Base-by-base conservation (phyloP, 2,113 vertebrate genomes). In the Penelope pileata region DNA sequence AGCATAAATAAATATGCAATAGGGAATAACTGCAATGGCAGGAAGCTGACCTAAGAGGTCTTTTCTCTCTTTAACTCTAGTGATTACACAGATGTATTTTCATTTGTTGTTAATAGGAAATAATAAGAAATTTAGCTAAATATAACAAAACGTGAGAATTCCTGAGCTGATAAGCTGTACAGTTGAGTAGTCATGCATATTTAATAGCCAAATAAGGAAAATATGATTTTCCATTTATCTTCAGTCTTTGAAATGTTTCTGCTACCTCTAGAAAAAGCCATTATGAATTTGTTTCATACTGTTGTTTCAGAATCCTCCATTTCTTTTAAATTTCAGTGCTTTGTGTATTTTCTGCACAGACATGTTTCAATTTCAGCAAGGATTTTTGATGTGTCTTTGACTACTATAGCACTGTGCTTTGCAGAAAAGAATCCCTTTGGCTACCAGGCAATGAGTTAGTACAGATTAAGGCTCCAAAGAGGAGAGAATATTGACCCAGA, bases 61-160 rank as follows among this genome's bases (percentile, higher is more conserved):
- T 83, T 88, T 89, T 84, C 68, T 86, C 64, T 93, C 76, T 80
- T 88, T 70, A 75, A 82, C 14, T 78, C 7, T 26, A 48, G 45
- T 70, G 76, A 93, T 90, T 92, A 76, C 64, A 93, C 36, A 93
- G 85, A 95, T 86, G 77, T 11, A 29, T 83, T 94, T 91, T 88
- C 79, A 77, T 93, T 83, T 90, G 45, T 26, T 86, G 67, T 78
- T 83, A 91, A 70, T 62, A 79, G 67, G 62, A 91, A 95, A 89
- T 82, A 54, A 69, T 47, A 72, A 82, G 62, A 83, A 63, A 70
- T 69, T 45, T 73, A 73, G 54, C 72, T 80, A 91, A 91, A 60
- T 1, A 0, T 50, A 89, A 91, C 56, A 45, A 83, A 94, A 93
- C 30, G 48, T 84, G 50, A 81, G 56, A 75, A 89, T 89, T 90